These are phyloP conservation scores for Phaedon cochleariae DNA, from an alignment of 2,888 invertebrate genomes.

Conservation along the genomic window DNA sequence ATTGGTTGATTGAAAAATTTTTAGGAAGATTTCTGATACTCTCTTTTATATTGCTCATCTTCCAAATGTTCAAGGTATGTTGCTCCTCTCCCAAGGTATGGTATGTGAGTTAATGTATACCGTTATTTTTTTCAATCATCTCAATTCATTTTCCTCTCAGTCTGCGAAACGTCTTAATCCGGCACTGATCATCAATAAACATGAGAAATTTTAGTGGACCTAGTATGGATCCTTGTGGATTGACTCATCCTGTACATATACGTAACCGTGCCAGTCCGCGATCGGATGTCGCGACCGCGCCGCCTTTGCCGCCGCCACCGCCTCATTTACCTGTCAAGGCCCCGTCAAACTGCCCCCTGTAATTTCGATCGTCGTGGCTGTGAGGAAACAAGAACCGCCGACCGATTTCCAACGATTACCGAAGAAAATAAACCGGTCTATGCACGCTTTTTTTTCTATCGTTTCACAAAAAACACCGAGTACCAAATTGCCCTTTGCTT, in stretches of 20 bases:
- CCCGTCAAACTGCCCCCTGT: constrained; percentile 60
- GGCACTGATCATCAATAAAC: too few relatives aligned
- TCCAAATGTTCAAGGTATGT: too few relatives aligned
- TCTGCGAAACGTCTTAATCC: too few relatives aligned
- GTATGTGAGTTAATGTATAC: too few relatives aligned
- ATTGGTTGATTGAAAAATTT: too few relatives aligned
- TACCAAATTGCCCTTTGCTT: constrained; percentile 23
- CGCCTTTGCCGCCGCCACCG: constrained; percentile 26
- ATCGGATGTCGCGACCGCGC: constrained; percentile 36
- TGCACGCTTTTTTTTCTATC: constrained; percentile 32
- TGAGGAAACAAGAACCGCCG: constrained; percentile 54
- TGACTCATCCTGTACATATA: constrained; percentile 14
- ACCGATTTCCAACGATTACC: constrained; percentile 55
- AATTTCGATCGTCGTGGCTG: constrained; percentile 49
- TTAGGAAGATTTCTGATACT: too few relatives aligned
- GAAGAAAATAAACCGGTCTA: constrained; percentile 53
- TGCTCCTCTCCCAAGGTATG: too few relatives aligned
- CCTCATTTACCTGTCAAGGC: constrained; percentile 60
- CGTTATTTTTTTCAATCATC: too few relatives aligned
- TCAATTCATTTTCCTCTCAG: too few relatives aligned
- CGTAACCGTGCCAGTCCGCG: constrained; percentile 35
- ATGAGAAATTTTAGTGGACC: too few relatives aligned
- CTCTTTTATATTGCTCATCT: too few relatives aligned
- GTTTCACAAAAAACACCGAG: constrained; percentile 24
- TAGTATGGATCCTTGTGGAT: too few relatives aligned